Conservation (phyloP, 2,888 invertebrate genomes). For the Carcina quercana region DNA sequence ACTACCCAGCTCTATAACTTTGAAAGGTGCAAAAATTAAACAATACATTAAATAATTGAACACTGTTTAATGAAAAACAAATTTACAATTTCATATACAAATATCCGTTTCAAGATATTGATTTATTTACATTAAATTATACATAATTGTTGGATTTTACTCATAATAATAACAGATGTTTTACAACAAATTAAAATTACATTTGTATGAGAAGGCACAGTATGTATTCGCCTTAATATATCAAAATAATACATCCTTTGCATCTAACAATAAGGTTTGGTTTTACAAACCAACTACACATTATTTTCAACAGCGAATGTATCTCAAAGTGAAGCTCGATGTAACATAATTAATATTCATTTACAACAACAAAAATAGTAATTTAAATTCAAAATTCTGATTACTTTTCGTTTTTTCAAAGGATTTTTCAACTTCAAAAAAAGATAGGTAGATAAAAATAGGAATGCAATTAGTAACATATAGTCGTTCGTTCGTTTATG, state of each 20-base stretch:
- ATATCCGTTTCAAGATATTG: conserved; percentile 16
- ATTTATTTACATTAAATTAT: conserved; percentile 30
- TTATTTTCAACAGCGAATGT: too few species aligned
- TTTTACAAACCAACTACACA: too few species aligned
- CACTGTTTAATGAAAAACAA: conserved; percentile 55
- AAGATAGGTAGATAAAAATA: too few species aligned
- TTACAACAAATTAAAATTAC: conserved; percentile 23
- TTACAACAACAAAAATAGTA: too few species aligned
- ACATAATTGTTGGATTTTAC: conserved; percentile 12
- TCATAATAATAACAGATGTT: background rate
- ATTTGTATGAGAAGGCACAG: conserved; percentile 43
- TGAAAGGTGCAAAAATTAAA: conserved; percentile 16
- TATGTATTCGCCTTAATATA: too few species aligned
- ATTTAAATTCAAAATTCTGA: too few species aligned
- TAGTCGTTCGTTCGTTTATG: conserved; percentile 38
- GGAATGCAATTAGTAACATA: conserved; percentile 27
- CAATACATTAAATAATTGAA: conserved; percentile 23
- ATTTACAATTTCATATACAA: conserved; percentile 59
- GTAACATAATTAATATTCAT: too few species aligned
- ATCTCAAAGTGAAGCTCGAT: too few species aligned
- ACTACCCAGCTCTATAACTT: conserved; percentile 1
- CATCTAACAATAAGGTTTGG: too few species aligned
- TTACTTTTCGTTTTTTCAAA: too few species aligned
- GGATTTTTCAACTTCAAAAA: too few species aligned
- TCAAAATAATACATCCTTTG: too few species aligned